Base-by-base conservation (phyloP, 1,140 invertebrate genomes). In the Palaemon carinicauda region DNA sequence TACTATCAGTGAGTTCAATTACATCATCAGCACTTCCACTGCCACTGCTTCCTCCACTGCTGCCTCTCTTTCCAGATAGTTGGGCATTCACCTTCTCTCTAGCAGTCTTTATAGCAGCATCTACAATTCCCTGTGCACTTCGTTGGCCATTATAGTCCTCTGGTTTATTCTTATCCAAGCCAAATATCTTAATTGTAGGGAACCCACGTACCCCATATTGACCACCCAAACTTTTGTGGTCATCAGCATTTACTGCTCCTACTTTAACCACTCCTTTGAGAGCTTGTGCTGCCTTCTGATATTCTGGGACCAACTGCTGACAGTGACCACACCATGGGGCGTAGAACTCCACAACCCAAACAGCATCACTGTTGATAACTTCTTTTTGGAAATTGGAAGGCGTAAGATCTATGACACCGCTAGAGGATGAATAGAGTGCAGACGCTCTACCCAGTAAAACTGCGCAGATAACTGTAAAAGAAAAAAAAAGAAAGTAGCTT, bases 171-270 rank as follows among this genome's bases (percentile, higher is more conserved):
- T 99, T 99, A 91, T 97, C 95, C 0, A 93, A 91, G 3, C 95
- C 96, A 91, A 99, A 99, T 17, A 99, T 95, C 92, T 99, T 99
- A 84, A 99, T 96, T 0, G 98, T 99, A 24, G 98, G 98, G 91
- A 99, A 99, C 80, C 98, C 98, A 90, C 93, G 92, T 65, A 99
- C 95, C 78, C 95, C 94, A 93, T 95, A 99, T 90, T 95, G 95
- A 29, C 94, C 93, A 29, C 94, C 95, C 19, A 99, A 91, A 21
- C 95, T 94, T 90, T 96, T 95, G 90, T 99, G 95, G 31, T 96
- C 94, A 92, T 99, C 97, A 21, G 95, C 96, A 94, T 99, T 95
- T 0, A 99, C 95, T 12, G 96, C 97, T 60, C 97, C 98, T 71
- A 99, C 96, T 94, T 99, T 99, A 0, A 96, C 95, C 24, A 99